phyloP scores from a whole-genome alignment of 2,113 vertebrate genomes.

The Felis chaus region DNA sequence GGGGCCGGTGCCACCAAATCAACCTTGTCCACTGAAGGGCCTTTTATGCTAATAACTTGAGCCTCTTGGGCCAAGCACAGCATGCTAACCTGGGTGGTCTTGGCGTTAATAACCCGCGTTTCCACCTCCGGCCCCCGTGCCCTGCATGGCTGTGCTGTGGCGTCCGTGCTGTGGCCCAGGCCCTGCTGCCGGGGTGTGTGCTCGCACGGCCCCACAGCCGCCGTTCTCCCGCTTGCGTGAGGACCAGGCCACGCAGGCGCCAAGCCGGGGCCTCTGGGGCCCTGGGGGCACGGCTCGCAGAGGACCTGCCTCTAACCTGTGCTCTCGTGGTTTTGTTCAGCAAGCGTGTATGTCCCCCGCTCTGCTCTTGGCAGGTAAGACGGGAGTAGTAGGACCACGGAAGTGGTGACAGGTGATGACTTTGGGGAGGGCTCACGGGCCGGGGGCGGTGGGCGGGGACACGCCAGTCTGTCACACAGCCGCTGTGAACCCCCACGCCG shows the following conservation, averaged over 20 bases:
- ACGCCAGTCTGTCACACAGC: too few relatives aligned
- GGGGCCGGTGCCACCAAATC: neutral
- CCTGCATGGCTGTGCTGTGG: neutral
- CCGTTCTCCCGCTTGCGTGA: accelerated
- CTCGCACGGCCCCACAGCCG: neutral
- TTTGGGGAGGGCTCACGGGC: neutral
- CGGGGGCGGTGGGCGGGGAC: too few relatives aligned
- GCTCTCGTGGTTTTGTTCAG: neutral
- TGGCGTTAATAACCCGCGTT: neutral
- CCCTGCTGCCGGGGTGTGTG: neutral
- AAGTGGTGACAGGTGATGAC: neutral
- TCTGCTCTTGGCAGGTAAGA: neutral
- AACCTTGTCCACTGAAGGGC: neutral
- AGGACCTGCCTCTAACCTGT: neutral
- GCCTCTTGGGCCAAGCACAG: neutral
- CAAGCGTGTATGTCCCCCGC: neutral
- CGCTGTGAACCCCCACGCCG: accelerated
- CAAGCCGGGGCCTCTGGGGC: neutral
- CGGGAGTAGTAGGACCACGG: accelerated
- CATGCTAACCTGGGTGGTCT: neutral
- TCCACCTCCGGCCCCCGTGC: too few relatives aligned
- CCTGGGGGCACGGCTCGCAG: neutral
- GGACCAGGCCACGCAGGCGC: neutral
- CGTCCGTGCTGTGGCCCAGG: accelerated
- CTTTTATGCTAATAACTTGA: neutral